A percentile compares a stretch with the other conserved stretches of the same genome.
These are phyloP conservation scores for Ctenopoma multispine DNA, from an alignment of 2,797 vertebrate species.

Conservation along the genomic window DNA sequence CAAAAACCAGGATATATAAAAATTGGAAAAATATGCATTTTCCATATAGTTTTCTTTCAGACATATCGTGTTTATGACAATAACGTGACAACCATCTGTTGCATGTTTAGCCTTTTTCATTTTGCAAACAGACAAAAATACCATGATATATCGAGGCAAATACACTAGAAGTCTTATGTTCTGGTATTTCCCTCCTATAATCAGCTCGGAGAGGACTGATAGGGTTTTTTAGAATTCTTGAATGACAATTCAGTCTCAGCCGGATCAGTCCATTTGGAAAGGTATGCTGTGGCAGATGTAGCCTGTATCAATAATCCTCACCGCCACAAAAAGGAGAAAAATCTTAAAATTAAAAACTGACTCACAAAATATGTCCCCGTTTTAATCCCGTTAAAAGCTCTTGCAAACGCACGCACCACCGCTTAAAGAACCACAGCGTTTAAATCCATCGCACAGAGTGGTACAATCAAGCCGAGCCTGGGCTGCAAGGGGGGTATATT, in stretches of 20 bases:
- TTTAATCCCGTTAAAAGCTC: constrained; percentile 46
- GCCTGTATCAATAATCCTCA: background rate
- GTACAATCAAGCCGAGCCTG: constrained; percentile 83
- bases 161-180: background rate
- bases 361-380: background rate
- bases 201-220: constrained; percentile 38
- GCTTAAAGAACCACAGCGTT: constrained; percentile 21
- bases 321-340: background rate
- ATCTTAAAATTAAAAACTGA: background rate
- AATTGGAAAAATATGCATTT: background rate
- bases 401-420: constrained; percentile 27
- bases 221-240: constrained; percentile 71
- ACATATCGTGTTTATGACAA: constrained; percentile 13
- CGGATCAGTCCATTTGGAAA: constrained; percentile 84
- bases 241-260: constrained; percentile 83
- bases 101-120: constrained; percentile 49
- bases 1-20: background rate
- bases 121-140: background rate
- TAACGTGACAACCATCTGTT: constrained; percentile 80
- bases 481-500: constrained; percentile 71
- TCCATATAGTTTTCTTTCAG: background rate
- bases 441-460: constrained; percentile 71
- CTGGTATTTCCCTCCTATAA: constrained; percentile 14
- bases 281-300: constrained; percentile 55
- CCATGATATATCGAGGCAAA: background rate